These are phyloP conservation scores for Synodontis membranacea DNA, from an alignment of 2,113 vertebrate species.

Conservation along the genomic window DNA sequence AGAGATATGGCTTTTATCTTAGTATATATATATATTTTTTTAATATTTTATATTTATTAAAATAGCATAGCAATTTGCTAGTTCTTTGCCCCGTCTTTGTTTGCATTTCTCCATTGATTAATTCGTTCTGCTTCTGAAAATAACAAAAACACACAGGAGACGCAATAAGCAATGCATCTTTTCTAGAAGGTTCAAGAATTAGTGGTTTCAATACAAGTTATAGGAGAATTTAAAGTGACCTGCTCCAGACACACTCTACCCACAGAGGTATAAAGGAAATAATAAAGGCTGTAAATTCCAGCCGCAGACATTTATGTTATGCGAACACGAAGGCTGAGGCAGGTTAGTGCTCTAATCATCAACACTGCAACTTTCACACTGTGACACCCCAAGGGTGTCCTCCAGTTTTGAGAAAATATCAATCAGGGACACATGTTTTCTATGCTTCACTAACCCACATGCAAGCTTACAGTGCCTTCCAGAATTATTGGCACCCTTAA, in stretches of 20 bases:
- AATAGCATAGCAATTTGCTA: not conserved
- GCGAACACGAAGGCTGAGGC: not conserved
- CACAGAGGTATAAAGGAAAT: not conserved
- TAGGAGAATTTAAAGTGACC: not conserved
- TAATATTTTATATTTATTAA: no score
- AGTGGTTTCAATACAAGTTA: not conserved
- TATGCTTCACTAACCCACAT: not conserved
- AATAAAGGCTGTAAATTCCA: slow-evolving; percentile 31
- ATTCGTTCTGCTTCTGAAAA: not conserved
- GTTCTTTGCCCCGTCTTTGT: not conserved
- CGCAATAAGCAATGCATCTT: not conserved
- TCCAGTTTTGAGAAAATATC: not conserved
- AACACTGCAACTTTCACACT: not conserved
- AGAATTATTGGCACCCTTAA: not conserved
- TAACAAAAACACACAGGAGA: not conserved
- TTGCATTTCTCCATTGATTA: not conserved
- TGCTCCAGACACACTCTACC: not conserved
- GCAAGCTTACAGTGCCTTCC: not conserved
- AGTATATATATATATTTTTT: no score
- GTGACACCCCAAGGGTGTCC: slow-evolving; percentile 3
- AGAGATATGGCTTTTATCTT: not conserved
- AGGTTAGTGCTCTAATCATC: not conserved
- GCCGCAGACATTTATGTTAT: not conserved
- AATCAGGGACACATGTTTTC: not conserved
- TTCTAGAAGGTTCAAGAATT: not conserved